Percentiles rank a stretch among this genome's conserved stretches.
phyloP scores from a whole-genome alignment of 2,797 vertebrate genomes.

The Stomatorhinus walkeri region DNA sequence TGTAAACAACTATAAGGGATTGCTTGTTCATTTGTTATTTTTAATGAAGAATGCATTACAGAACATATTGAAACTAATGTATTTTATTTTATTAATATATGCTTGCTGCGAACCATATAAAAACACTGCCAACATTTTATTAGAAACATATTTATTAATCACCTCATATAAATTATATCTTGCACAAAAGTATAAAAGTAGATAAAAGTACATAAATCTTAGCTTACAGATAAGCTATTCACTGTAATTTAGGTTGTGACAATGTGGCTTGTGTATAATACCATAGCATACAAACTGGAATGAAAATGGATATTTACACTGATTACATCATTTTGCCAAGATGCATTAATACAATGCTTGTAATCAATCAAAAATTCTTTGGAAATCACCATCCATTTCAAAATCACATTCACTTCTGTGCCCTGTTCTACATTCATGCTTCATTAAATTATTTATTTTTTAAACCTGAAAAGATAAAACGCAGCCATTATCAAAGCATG shows the following conservation, averaged over 20 bases:
- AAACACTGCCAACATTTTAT: background rate
- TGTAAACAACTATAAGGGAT: background rate
- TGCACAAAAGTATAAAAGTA: slow-evolving; percentile 11
- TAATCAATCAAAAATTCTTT: background rate
- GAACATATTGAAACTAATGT: background rate
- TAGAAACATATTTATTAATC: background rate
- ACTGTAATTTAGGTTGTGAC: background rate
- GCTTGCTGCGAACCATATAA: background rate
- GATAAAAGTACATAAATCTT: background rate
- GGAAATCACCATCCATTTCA: background rate
- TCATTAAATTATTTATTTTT: background rate
- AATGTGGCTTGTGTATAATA: background rate
- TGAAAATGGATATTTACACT: background rate
- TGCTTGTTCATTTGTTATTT: background rate
- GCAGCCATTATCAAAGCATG: background rate
- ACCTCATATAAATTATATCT: background rate
- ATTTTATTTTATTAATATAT: background rate
- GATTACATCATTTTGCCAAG: background rate
- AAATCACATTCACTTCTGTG: background rate
- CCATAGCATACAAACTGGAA: background rate
- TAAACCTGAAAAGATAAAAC: background rate
- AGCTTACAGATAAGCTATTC: background rate
- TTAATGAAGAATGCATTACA: background rate
- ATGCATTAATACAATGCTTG: background rate
- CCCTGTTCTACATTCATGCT: background rate